These are phyloP conservation scores for Macrobrachium nipponense DNA, from an alignment of 1,140 invertebrate species.

Conservation along the genomic window DNA sequence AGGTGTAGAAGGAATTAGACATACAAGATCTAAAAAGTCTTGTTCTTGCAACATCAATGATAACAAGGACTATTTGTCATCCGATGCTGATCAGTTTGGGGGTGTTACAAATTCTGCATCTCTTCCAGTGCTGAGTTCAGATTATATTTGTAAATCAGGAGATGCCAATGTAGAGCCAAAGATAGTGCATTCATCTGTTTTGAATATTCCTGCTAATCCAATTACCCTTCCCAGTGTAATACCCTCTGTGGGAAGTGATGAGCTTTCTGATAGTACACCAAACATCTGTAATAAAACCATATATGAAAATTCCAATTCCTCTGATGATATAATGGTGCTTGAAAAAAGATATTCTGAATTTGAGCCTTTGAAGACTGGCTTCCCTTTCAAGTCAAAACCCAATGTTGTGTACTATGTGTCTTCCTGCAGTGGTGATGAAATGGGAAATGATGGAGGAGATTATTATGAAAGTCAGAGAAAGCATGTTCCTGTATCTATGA, in stretches of 20 bases:
- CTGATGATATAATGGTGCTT: conserved; percentile 11
- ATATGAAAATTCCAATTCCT: conserved; percentile 47
- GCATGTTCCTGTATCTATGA: conserved; percentile 12
- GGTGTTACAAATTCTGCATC: conserved; percentile 8
- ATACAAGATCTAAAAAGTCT: too few relatives aligned
- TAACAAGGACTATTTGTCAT: too few relatives aligned
- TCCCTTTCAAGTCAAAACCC: conserved; percentile 43
- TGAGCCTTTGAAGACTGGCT: conserved; percentile 1
- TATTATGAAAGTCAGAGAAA: conserved; percentile 57
- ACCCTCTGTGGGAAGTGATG: conserved; percentile 1
- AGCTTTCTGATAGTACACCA: conserved; percentile 35
- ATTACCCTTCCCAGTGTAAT: conserved; percentile 28
- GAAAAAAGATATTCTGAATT: conserved; percentile 6
- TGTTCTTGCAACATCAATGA: too few relatives aligned
- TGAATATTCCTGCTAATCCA: conserved; percentile 51
- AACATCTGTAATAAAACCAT: conserved; percentile 57
- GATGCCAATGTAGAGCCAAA: neutral
- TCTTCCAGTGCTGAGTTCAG: neutral
- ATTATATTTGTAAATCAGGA: neutral
- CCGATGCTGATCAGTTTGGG: neutral
- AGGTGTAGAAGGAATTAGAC: too few relatives aligned
- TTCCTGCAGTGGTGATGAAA: conserved; percentile 58
- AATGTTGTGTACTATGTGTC: conserved; percentile 53
- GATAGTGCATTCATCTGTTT: conserved; percentile 39
- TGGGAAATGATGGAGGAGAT: conserved; percentile 32